Evolutionary conservation across 2,888 invertebrate genomes (phyloP), one percentile per base, ranked within the genome.

Genomic region (Drosophila quinaria): DNA sequence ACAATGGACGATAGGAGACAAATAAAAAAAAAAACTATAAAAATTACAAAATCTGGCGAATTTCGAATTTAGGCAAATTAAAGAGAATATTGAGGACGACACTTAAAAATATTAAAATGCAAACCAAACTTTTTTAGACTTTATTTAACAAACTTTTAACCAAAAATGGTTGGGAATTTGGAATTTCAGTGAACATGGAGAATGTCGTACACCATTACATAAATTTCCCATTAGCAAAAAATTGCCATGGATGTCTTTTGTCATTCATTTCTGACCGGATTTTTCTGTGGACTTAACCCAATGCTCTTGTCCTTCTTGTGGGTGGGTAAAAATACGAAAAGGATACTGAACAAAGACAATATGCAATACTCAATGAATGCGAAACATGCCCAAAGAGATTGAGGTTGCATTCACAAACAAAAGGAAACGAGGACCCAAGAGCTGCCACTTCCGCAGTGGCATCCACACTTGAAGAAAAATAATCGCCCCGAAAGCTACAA

Each of bases 401-500:
- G 41, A 41, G 63, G 58, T 59, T 63, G 59, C 77, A 76, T 37
- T 29, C 22, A n/a, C 59, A 59, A 70, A 74, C 55, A 74, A 67
- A 52, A 25, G 65, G 39, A 19, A 56, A 58, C 39, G 33, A 51
- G 33, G 31, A 39, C 42, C 46, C 42, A 51, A 69, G 59, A 42
- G 51, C 25, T 56, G 63, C 54, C 62, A 69, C 56, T 54, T 59
- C 51, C 65, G 63, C 42, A 55, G 55, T 39, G 42, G 25, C 60
- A 56, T 25, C 52, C 39, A 41, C 58, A 62, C 69, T 31, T 54
- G 35, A 51, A 25, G 25, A 54, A 51, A 9, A 56, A 44, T 15
- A 60, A 25, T 39, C 41, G 46, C 41, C 56, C 52, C 52, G 47
- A 62, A 55, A 47, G 37, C 46, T 47, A 51, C 44, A 72, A 39